Evolutionary conservation across 2,888 invertebrate genomes (phyloP).

Genomic region (Scaptomyza tumidula): DNA sequence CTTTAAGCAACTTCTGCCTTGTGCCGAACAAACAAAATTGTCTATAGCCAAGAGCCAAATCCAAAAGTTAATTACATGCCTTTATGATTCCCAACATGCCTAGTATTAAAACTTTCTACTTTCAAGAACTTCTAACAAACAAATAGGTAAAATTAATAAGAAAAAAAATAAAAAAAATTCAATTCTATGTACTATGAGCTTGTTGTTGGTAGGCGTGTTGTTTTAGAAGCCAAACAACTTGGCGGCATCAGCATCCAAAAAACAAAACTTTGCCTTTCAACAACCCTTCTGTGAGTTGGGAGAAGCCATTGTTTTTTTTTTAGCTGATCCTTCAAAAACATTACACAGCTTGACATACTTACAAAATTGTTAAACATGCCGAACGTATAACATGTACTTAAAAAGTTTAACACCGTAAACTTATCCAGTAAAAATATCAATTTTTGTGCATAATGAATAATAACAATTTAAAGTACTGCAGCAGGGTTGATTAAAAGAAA

Average conservation of each 20-base stretch:
- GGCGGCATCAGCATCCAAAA: constrained; percentile 4
- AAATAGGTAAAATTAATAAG: constrained; percentile 36
- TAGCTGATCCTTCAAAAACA: constrained; percentile 14
- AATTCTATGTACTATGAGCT: constrained; percentile 2
- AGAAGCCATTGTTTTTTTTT: constrained; percentile 16
- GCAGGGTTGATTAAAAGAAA: background rate
- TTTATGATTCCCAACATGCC: constrained; percentile 52
- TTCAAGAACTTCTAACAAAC: constrained; percentile 24
- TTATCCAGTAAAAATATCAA: background rate
- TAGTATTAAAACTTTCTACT: constrained; percentile 35
- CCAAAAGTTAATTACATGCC: constrained; percentile 37
- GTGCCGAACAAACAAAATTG: constrained; percentile 19
- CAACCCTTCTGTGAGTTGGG: constrained; percentile 22
- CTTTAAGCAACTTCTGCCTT: constrained; percentile 23
- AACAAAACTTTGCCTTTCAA: constrained; percentile 30
- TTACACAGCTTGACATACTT: constrained; percentile 18
- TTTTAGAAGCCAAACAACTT: constrained; percentile 30
- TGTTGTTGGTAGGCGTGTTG: constrained; percentile 20
- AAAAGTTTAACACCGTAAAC: constrained; percentile 1
- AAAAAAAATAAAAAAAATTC: constrained; percentile 13
- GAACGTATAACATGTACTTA: background rate
- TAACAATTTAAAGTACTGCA: background rate
- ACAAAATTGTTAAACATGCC: constrained; percentile 1
- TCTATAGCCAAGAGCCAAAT: constrained; percentile 24
- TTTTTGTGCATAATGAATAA: background rate